A percentile compares a stretch with the other conserved stretches of the same genome.
These are phyloP conservation scores for Enteromius viviparus DNA, from an alignment of 2,797 vertebrate species.

Conservation along the genomic window DNA sequence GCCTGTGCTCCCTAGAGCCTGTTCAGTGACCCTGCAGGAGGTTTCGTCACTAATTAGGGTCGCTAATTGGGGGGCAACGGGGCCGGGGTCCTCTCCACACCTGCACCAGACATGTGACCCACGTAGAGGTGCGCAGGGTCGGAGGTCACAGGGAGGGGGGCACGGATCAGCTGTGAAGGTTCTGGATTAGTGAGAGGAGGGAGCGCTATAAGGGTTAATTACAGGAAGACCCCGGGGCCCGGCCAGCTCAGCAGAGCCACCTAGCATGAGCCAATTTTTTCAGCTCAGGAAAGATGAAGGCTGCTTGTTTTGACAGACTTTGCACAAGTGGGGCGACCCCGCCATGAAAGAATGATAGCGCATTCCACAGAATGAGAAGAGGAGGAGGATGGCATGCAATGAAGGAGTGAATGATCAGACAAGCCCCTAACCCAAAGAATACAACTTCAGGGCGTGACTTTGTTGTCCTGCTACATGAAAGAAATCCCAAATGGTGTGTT, in stretches of 20 bases:
- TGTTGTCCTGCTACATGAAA: neutral
- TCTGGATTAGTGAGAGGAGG: slow-evolving; percentile 51
- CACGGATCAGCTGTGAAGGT: slow-evolving; percentile 52
- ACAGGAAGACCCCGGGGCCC: slow-evolving; percentile 71
- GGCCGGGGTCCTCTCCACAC: slow-evolving; percentile 88
- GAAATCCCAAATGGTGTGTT: neutral
- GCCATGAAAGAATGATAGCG: slow-evolving; percentile 61
- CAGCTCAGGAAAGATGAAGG: slow-evolving; percentile 71
- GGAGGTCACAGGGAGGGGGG: slow-evolving; percentile 65
- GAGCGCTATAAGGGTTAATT: slow-evolving; percentile 74
- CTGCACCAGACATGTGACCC: slow-evolving; percentile 87
- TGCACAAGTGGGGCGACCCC: slow-evolving; percentile 71
- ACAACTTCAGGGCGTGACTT: neutral
- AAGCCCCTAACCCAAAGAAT: neutral
- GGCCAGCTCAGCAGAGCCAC: slow-evolving; percentile 66
- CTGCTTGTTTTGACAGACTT: slow-evolving; percentile 80
- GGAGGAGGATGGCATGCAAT: neutral
- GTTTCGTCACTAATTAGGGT: slow-evolving; percentile 81
- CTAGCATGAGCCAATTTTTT: slow-evolving; percentile 62
- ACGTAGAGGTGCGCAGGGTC: slow-evolving; percentile 78
- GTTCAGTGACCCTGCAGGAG: slow-evolving; percentile 84
- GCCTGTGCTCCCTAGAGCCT: slow-evolving; percentile 42
- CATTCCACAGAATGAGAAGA: slow-evolving; percentile 69
- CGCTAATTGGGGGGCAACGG: slow-evolving; percentile 87
- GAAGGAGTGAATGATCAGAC: slow-evolving; percentile 28